Base-by-base conservation (phyloP, 2,797 vertebrate species). In the Botia almorhae region DNA sequence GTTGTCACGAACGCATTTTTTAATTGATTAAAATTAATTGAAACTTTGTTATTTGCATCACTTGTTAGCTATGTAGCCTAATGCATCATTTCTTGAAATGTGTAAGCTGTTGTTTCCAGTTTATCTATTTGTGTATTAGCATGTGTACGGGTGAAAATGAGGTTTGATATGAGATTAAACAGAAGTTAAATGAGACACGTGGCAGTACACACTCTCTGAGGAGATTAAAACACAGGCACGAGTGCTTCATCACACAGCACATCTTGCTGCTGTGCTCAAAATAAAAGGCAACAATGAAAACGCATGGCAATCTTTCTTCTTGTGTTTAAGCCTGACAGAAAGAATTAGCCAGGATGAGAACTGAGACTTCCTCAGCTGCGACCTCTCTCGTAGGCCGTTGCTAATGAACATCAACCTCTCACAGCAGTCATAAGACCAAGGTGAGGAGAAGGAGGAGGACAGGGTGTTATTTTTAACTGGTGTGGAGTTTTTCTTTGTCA, bases 401-500 rank as follows among this genome's bases (percentile, higher is more conserved):
- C 26, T 78, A 33, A 43, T 65, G 61, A 81, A 76, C 74, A 81
- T 36, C 71, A 79, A 51, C 71, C 55, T 75, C 13, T 46, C 80
- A 71, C 79, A 43, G 70, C 71, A 65, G 77, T 81, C 70, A 81
- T 56, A 77, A 78, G 63, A 14, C 63, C 72, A 56, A 83, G 81
- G 85, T 86, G 78, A 86, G 43, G 46, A 76, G 36, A 4, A 29
- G 82, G 75, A 72, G 58, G 73, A 86, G 83, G 83, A 83, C 83
- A 65, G 50, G 43, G 43, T 50, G 55, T 83, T 86, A 86, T 85
- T 85, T 85, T 81, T 86, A 85, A 83, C 85, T 78, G 19, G 29
- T 74, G 23, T 58, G 58, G 63, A 74, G 78, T 36, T 65, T 71
- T 77, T 81, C 23, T 81, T 74, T 10, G 72, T 83, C 81, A 78